Percentiles rank a stretch among this genome's conserved stretches.
Evolutionary conservation across 2,797 vertebrate genomes (phyloP).

Genomic region (Galagoides demidoff): DNA sequence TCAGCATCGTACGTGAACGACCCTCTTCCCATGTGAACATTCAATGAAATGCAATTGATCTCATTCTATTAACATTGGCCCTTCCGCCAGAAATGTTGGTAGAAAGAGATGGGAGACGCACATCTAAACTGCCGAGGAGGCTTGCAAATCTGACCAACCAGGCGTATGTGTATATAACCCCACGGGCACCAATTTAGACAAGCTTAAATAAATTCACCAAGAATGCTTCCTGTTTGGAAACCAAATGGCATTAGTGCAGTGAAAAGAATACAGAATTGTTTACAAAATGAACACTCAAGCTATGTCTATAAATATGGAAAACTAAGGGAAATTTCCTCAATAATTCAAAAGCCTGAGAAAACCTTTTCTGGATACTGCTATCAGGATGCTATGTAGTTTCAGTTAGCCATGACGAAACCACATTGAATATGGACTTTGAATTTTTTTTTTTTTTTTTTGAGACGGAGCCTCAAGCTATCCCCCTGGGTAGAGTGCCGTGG

Average conservation of each 20-base stretch:
- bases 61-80: not conserved
- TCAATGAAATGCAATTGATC: constrained; percentile 37
- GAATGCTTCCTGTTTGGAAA: constrained; percentile 29
- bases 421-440: not conserved
- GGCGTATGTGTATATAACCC: not conserved
- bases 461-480: no score
- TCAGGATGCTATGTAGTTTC: not conserved
- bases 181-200: not conserved
- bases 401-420: not conserved
- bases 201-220: not conserved
- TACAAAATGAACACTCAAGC: constrained; percentile 2
- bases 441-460: no score
- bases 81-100: not conserved
- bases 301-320: constrained; percentile 2
- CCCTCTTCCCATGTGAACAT: not conserved
- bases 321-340: not conserved
- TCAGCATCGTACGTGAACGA: constrained; percentile 9
- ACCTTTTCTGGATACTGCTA: not conserved
- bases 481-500: no score
- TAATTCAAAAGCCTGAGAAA: constrained; percentile 33
- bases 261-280: not conserved
- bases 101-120: not conserved
- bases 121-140: not conserved
- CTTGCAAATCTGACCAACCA: not conserved
- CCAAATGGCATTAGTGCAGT: not conserved